Conservation (phyloP, 2,888 invertebrate species). For the Leucophenga montana region DNA sequence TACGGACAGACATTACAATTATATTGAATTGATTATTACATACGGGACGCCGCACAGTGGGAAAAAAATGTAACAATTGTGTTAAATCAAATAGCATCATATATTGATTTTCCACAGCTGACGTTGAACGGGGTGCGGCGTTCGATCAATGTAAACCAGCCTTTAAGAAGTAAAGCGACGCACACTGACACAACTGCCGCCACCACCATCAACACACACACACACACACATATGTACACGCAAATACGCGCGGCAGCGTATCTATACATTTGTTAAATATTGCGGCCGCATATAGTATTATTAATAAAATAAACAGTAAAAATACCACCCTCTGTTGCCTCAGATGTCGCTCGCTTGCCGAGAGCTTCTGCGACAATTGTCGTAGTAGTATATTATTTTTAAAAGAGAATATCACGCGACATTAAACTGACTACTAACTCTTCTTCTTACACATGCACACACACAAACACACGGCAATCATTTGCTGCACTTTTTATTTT, state of each 20-base stretch:
- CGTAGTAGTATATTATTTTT: too few species aligned
- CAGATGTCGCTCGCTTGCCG: conserved; percentile 12
- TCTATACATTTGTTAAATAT: conserved; percentile 32
- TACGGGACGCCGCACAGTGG: background rate
- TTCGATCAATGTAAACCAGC: conserved; percentile 31
- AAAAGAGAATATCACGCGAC: conserved; percentile 42
- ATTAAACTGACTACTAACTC: conserved; percentile 16
- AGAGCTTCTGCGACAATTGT: background rate
- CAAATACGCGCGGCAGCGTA: conserved; percentile 31
- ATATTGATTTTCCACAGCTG: conserved; percentile 30
- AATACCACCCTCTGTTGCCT: background rate
- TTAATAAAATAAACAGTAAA: conserved; percentile 38
- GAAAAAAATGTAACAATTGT: too few species aligned
- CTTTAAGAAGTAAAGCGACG: conserved; percentile 34
- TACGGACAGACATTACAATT: background rate
- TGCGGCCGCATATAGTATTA: conserved; percentile 17
- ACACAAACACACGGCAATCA: conserved; percentile 20
- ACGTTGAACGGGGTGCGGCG: conserved; percentile 16
- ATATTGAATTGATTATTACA: background rate
- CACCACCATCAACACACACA: conserved; percentile 39
- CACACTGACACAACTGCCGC: conserved; percentile 29
- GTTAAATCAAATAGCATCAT: background rate
- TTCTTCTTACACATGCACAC: conserved; percentile 13
- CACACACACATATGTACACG: conserved; percentile 31
- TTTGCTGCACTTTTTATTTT: conserved; percentile 5